Evolutionary conservation across 2,113 vertebrate genomes (phyloP), one percentile per base, ranked within the genome.

Genomic region (Pseudopodoces humilis): DNA sequence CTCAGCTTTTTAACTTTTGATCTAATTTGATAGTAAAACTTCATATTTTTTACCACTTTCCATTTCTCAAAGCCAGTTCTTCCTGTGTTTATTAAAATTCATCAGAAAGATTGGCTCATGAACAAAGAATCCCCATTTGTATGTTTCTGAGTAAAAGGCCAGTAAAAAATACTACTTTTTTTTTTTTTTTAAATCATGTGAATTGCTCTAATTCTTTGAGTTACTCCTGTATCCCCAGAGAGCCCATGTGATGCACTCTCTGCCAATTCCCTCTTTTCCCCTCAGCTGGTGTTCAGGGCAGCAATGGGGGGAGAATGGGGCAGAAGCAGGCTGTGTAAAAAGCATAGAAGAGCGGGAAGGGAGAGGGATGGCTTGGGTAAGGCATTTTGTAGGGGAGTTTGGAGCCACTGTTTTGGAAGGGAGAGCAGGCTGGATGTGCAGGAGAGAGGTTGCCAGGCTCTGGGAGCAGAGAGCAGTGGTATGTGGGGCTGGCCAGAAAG

Each of bases 391-490:
- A 28, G 30, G 35, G 55, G 21, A 44, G 27, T 33, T 62, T 39
- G 70, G 70, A 71, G 60, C 31, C 0, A 0, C 60, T 67, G 77
- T 14, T 84, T 44, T 3, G 5, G 71, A 31, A 80, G 58, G 82
- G 59, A 83, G 71, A 79, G 50, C 49, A 28, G 64, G 67, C 78
- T 69, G 92, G 80, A n/a, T 50, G 83, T 80, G 53, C 85, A 50
- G 59, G 14, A 72, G 79, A 5, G 7, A 88, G 86, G 94, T 94
- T 97, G 95, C 94, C 91, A 93, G 94, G 95, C 88, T 94, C 56
- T 60, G 65, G 3, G 10, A 88, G 60, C 1, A 0, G 50, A 67
- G 83, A 60, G 76, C 91, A 1, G 0, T 79, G 94, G 95, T 92
- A 95, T 91, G 92, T 65, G 86, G 74, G 74, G 30, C 89, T 96